Base-by-base conservation (phyloP, 2,797 vertebrate species). In the Catamblyrhynchus diadema region DNA sequence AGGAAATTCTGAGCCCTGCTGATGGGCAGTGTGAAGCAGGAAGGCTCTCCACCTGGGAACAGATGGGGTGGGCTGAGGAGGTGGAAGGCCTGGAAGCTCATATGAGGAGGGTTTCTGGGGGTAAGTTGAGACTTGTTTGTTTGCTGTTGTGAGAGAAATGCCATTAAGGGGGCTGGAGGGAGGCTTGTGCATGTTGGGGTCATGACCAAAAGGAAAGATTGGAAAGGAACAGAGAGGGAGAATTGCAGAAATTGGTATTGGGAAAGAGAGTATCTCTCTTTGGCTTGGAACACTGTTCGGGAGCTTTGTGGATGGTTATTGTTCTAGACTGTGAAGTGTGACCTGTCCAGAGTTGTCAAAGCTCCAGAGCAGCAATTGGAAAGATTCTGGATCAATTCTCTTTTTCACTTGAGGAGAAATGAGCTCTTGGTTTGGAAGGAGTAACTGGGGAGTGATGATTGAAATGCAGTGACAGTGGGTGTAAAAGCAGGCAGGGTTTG, bases 201-300 rank as follows among this genome's bases (percentile, higher is more conserved):
- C 0, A 0, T 54, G 32, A 32, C 28, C 23, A 28, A 60, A 59
- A 72, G 12, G 25, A 33, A 56, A 35, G 64, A 70, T 3, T 3
- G 5, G n/a, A 75, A 72, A 65, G 27, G 50, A 39, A 12, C 9
- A 30, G 65, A 48, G 37, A 50, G 12, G 10, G 33, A 37, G 3
- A 53, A 10, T 10, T 61, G 53, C 37, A 23, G 32, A 47, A n/a
- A 61, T 17, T 5, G 5, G 22, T 64, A 18, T 1, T 59, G n/a
- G 39, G 24, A 19, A 69, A 64, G 12, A 47, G 9, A 15, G 4
- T 39, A 10, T 70, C 8, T 82, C 28, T 75, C 12, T 69, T 14
- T 64, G 50, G 10, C 22, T 91, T 57, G 83, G 39, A 80, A 28
- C 0, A 0, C 23, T n/a, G 6, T 51, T 71, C 11, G 5, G 17